Percentiles rank a stretch among this genome's conserved stretches.
Evolutionary conservation across 2,797 vertebrate genomes (phyloP).

Genomic region (Aeoliscus strigatus): DNA sequence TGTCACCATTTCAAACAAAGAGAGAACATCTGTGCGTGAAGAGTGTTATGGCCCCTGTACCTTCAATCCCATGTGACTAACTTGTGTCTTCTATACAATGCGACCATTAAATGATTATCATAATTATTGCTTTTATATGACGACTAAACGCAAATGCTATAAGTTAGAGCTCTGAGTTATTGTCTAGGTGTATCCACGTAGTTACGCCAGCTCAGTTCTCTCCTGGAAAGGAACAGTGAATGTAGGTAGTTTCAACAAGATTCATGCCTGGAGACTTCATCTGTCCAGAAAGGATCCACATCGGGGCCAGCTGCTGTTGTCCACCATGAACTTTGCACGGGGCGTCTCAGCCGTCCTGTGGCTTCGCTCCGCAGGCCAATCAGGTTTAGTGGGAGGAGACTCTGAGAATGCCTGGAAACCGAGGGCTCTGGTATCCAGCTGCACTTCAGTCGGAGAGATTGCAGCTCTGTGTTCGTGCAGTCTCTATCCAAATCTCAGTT

Average conservation of each 20-base stretch:
- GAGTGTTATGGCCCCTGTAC: conserved; percentile 49
- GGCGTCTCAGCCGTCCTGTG: conserved; percentile 24
- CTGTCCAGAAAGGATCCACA: conserved; percentile 38
- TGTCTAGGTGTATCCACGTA: conserved; percentile 31
- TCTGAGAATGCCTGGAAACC: conserved; percentile 19
- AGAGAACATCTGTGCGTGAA: conserved; percentile 40
- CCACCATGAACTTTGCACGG: conserved; percentile 23
- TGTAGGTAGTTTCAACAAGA: conserved; percentile 52
- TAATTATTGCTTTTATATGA: conserved; percentile 72
- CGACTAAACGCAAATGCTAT: conserved; percentile 58
- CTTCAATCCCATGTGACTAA: conserved; percentile 44
- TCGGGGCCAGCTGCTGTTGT: conserved; percentile 33
- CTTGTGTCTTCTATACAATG: conserved; percentile 44
- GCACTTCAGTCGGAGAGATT: conserved; percentile 30
- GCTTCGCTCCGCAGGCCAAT: conserved; percentile 15
- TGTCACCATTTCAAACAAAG: too few species aligned
- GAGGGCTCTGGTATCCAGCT: conserved; percentile 14
- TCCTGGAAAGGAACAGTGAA: conserved; percentile 38
- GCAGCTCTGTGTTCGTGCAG: conserved; percentile 30
- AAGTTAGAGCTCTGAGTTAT: conserved; percentile 56
- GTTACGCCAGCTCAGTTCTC: conserved; percentile 30
- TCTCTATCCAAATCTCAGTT: conserved; percentile 30
- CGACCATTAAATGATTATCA: conserved; percentile 49
- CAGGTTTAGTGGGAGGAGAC: conserved; percentile 25
- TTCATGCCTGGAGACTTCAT: conserved; percentile 43